Base-by-base conservation (phyloP, 2,888 invertebrate genomes). In the Campoplex capitator region DNA sequence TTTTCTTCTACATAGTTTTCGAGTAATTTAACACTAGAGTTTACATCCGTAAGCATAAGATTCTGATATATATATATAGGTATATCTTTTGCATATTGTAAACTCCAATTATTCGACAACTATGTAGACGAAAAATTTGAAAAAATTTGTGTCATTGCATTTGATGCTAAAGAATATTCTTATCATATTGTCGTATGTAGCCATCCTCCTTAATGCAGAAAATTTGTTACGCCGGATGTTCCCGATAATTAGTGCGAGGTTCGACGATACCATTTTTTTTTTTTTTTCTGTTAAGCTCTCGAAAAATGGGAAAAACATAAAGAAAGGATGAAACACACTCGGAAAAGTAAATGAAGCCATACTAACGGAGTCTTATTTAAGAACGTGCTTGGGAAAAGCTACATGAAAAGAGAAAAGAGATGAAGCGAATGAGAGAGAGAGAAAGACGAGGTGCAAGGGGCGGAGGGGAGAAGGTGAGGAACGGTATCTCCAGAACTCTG, bases 281-380 rank as follows among this genome's bases (percentile, higher is more conserved):
- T 7, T 6, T 51, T 1, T 7, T 6, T 51, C 0, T 38, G 38
- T 38, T 38, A 38, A 51, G 18, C n/a, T n/a, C 18, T n/a, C 18
- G 13, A 3, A 68, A 45, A 45, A 45, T 23, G 28, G 11, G 28
- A 70, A 45, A 11, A 70, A 70, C 42, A 45, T 23, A 13, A 70
- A n/a, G 51, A 51, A 51, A n/a, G 28, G 54, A 54, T 54, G 51
- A n/a, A 23, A n/a, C 42, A 35, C 23, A 13, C 35, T n/a, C 65
- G 23, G 28, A 62, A 42, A 35, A 48, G 48, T 35, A 8, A 32
- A n/a, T 23, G 32, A 35, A 51, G 38, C 23, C 35, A 16, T 23
- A 48, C 45, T 48, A 23, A 42, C 45, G 38, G 18, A 54, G n/a
- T 71, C 74, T 81, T 67, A 81, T 56, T 54, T 81, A 51, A 73